Evolutionary conservation across 2,888 invertebrate species (phyloP).

Genomic region (Oscheius sp.): DNA sequence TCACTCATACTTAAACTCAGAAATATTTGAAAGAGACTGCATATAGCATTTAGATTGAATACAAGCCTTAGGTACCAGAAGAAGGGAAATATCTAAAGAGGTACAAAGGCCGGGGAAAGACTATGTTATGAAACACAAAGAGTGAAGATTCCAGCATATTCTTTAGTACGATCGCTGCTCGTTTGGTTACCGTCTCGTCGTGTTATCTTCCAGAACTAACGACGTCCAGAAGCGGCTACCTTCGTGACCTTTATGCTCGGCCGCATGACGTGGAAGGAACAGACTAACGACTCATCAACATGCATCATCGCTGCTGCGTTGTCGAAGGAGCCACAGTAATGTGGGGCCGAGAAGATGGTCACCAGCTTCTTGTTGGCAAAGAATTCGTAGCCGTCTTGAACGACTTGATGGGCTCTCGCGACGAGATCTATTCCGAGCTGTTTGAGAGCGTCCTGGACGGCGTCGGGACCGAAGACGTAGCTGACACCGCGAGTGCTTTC

Average conservation of each 20-base stretch:
- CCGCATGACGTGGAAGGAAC: constrained; percentile 60
- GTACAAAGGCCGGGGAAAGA: too few relatives aligned
- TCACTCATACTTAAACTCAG: too few relatives aligned
- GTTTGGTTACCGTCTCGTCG: background rate
- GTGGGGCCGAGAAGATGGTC: constrained; percentile 63
- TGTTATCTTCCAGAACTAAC: background rate
- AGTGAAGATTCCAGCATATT: constrained; percentile 8
- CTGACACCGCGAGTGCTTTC: constrained; percentile 76
- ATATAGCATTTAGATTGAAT: too few relatives aligned
- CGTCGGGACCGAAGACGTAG: constrained; percentile 77
- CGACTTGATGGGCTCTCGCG: constrained; percentile 70
- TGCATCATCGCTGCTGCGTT: constrained; percentile 67
- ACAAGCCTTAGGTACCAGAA: too few relatives aligned
- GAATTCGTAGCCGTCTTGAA: constrained; percentile 79
- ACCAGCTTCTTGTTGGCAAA: constrained; percentile 73
- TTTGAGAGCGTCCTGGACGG: constrained; percentile 73
- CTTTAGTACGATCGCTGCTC: background rate
- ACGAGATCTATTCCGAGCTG: constrained; percentile 62
- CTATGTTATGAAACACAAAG: background rate
- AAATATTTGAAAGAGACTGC: too few relatives aligned
- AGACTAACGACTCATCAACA: constrained; percentile 63
- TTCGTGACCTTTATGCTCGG: constrained; percentile 4
- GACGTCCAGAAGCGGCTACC: constrained; percentile 10
- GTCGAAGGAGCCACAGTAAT: constrained; percentile 65
- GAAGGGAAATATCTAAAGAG: too few relatives aligned